These are phyloP conservation scores for Falco naumanni DNA, from an alignment of 2,797 vertebrate species.

Conservation along the genomic window DNA sequence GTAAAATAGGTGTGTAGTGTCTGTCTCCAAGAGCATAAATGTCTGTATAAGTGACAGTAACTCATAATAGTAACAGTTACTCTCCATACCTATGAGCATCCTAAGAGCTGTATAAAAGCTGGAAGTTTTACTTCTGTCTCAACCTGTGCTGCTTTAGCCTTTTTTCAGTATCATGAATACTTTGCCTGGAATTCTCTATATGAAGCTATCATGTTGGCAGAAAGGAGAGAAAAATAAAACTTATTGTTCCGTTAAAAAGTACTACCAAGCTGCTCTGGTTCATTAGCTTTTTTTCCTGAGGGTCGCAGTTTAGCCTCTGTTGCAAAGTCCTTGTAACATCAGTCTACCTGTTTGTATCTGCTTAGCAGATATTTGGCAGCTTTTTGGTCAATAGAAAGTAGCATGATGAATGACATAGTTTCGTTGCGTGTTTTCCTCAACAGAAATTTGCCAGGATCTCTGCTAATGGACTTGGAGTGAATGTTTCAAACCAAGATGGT, in stretches of 20 bases:
- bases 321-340: background rate
- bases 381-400: background rate
- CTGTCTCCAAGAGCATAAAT: background rate
- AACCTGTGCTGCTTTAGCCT: background rate
- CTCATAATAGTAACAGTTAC: background rate
- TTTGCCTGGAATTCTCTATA: background rate
- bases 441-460: slow-evolving; percentile 80
- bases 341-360: background rate
- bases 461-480: slow-evolving; percentile 83
- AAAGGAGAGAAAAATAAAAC: background rate
- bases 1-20: background rate
- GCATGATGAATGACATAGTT: background rate
- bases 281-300: background rate
- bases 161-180: background rate
- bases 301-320: background rate
- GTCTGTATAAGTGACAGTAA: background rate
- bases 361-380: background rate
- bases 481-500: slow-evolving; percentile 84
- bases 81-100: background rate
- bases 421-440: background rate
- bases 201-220: background rate
- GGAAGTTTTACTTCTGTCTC: rapidly evolving
- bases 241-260: background rate
- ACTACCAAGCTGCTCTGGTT: background rate
- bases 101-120: background rate